Conservation (phyloP, 2,888 invertebrate species). For the Drosophila prostipennis region DNA sequence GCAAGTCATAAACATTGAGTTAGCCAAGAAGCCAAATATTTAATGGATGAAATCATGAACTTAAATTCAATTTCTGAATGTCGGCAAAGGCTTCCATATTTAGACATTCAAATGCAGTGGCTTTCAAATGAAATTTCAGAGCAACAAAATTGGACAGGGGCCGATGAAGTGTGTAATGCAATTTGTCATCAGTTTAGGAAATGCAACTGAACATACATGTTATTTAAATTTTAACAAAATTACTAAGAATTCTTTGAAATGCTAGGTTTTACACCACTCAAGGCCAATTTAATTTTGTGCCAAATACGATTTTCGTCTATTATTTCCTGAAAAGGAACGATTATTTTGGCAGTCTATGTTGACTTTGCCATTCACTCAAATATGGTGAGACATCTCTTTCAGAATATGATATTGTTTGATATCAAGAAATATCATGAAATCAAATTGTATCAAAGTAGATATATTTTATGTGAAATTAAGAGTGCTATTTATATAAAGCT, state of each 20-base stretch:
- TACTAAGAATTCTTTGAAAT: background rate
- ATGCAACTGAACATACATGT: background rate
- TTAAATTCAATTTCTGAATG: constrained; percentile 57
- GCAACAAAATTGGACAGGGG: constrained; percentile 23
- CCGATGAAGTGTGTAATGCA: constrained; percentile 26
- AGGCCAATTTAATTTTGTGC: constrained; percentile 25
- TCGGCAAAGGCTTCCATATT: constrained; percentile 5
- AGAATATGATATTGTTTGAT: too few relatives aligned
- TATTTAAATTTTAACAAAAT: constrained; percentile 15
- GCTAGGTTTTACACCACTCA: background rate
- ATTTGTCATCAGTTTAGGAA: constrained; percentile 26
- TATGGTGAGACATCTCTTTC: too few relatives aligned
- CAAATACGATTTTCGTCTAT: constrained; percentile 12
- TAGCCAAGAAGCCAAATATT: constrained; percentile 42
- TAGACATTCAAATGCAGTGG: constrained; percentile 1
- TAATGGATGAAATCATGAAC: constrained; percentile 55
- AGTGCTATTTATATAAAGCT: too few relatives aligned
- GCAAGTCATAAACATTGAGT: constrained; percentile 38
- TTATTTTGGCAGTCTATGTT: background rate
- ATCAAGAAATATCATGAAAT: too few relatives aligned
- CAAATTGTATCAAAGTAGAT: too few relatives aligned
- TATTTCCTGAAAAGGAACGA: constrained; percentile 27
- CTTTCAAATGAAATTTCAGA: constrained; percentile 28
- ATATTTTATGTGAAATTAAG: too few relatives aligned
- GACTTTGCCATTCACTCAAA: background rate